Evolutionary conservation across 2,888 invertebrate genomes (phyloP).

Genomic region (Scrobipalpa costella): DNA sequence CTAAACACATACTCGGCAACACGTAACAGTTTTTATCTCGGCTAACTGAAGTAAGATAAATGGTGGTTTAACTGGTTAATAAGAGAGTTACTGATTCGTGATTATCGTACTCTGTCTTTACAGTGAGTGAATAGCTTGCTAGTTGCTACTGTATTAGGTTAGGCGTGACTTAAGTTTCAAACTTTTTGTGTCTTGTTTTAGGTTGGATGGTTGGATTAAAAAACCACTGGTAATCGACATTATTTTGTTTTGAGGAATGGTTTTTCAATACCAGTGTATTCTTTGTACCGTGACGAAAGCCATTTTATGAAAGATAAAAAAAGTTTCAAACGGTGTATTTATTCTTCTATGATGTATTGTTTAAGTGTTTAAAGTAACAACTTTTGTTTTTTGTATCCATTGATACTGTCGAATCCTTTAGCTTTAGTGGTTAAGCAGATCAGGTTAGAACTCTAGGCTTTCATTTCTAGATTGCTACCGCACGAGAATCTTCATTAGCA

Average conservation of each 20-base stretch:
- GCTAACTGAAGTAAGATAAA: slow-evolving; percentile 31
- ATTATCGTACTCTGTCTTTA: slow-evolving; percentile 8
- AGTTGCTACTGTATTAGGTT: background rate
- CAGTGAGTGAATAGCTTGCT: background rate
- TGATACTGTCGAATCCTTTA: too few relatives aligned
- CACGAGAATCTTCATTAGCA: too few relatives aligned
- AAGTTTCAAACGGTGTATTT: background rate
- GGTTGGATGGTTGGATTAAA: too few relatives aligned
- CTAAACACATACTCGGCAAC: background rate
- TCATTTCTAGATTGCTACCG: too few relatives aligned
- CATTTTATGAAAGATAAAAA: too few relatives aligned
- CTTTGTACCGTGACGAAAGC: too few relatives aligned
- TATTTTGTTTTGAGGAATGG: too few relatives aligned
- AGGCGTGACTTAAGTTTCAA: background rate
- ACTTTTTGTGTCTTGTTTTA: background rate
- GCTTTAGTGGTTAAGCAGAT: background rate
- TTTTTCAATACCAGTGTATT: too few relatives aligned
- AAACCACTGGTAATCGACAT: too few relatives aligned
- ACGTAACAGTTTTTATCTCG: slow-evolving; percentile 24
- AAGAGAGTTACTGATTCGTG: slow-evolving; percentile 22
- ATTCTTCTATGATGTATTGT: background rate
- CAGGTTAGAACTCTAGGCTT: too few relatives aligned
- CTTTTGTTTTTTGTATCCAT: background rate
- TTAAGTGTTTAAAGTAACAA: background rate
- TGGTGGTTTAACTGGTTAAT: slow-evolving; percentile 30